Conservation (phyloP, 2,113 vertebrate genomes). For the Phaethornis superciliosus region DNA sequence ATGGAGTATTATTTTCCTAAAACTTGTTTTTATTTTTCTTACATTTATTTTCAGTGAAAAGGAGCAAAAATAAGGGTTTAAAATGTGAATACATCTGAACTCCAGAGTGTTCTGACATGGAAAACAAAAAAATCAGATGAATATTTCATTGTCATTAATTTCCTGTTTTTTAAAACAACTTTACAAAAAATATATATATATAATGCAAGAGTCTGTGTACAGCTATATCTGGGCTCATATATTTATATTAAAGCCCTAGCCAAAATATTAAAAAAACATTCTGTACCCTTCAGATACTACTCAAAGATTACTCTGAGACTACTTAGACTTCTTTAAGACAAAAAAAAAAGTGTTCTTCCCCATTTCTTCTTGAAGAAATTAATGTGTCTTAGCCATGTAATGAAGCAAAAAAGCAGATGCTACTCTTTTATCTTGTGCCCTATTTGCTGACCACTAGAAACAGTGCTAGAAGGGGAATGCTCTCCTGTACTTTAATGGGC, state of each 20-base stretch:
- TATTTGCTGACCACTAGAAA: neutral
- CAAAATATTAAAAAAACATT: neutral
- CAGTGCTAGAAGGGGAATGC: neutral
- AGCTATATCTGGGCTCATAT: neutral
- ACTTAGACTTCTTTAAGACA: neutral
- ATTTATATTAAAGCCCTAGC: neutral
- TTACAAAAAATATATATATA: neutral
- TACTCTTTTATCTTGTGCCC: conserved; percentile 1
- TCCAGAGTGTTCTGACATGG: neutral
- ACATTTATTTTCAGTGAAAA: neutral
- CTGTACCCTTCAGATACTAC: neutral
- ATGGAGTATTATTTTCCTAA: neutral
- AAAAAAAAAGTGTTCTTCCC: neutral
- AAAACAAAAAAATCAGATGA: neutral
- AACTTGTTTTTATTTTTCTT: neutral
- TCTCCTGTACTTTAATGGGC: neutral
- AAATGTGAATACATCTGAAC: neutral
- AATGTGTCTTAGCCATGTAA: neutral
- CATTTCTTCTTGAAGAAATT: neutral
- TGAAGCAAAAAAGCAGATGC: neutral
- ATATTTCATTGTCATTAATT: neutral
- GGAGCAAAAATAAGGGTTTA: neutral
- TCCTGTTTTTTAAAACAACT: neutral
- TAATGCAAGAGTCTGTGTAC: neutral
- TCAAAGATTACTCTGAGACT: neutral